Base-by-base conservation (phyloP, 2,113 vertebrate genomes). In the Galemys pyrenaicus region DNA sequence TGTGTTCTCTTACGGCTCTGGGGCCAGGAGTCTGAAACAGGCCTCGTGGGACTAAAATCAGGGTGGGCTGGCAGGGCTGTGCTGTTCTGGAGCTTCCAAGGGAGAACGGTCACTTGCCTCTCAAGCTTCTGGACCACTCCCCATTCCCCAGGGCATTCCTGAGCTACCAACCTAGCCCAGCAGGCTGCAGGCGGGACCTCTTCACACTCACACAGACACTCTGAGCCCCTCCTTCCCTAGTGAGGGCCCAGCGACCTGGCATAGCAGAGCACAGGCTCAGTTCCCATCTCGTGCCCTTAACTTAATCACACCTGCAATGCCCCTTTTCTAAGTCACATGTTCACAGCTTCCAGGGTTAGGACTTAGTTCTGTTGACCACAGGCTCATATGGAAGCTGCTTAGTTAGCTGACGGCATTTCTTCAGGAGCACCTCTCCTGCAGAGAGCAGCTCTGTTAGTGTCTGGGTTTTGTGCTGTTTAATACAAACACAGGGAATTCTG, bases 141-240 rank as follows among this genome's bases (percentile, higher is more conserved):
- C 70, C 0, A 58, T 13, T 4, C 17, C 26, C 58, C 3, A 28
- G 58, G 3, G 0, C 20, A 1, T 24, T 6, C 67, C 83, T 44
- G 6, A 11, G 65, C 70, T 60, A 32, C 35, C 13, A 35, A 30
- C 44, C 70, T 44, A 15, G 64, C 16, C 10, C 6, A n/a, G 11
- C 15, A 1, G 3, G 19, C n/a, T 11, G 0, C 15, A n/a, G n/a
- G 28, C n/a, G n/a, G n/a, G n/a, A n/a, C 78, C 16, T 26, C 30
- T 3, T 75, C 67, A 13, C 22, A 3, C 8, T 1, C 1, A 4
- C 37, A 44, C 28, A 32, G 39, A 65, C 28, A 13, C 35, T 17
- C 9, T 17, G 26, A 41, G 13, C 68, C 39, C 44, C 32, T 37
- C 54, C 7, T 3, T 8, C 65, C 49, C 41, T 49, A 51, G 5